Conservation (phyloP, 1,140 invertebrate genomes). For the Pseudomyrmex cubaensis region DNA sequence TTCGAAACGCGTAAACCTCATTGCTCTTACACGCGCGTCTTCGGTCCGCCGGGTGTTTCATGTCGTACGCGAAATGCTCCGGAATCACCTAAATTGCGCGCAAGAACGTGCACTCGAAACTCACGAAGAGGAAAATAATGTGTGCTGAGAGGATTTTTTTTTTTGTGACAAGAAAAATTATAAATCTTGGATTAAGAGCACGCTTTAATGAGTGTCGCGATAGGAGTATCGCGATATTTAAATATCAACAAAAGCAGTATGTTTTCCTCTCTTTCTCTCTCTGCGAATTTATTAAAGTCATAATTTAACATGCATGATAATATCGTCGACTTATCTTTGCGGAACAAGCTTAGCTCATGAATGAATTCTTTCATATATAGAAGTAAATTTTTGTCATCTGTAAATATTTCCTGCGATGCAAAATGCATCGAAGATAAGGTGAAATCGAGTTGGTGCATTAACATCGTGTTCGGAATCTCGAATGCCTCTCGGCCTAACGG, state of each 20-base stretch:
- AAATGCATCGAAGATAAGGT: constrained; percentile 16
- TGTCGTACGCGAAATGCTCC: constrained; percentile 12
- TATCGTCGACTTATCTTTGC: constrained; percentile 3
- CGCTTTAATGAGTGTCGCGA: neutral
- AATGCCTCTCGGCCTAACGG: constrained; percentile 43
- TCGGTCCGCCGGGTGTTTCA: constrained; percentile 11
- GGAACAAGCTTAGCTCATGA: neutral
- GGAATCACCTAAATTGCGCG: constrained; percentile 37
- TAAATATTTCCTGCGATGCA: neutral
- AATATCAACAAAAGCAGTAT: neutral
- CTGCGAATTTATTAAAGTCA: too few relatives aligned
- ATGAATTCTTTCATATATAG: neutral
- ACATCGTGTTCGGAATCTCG: constrained; percentile 31
- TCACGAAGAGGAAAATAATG: neutral
- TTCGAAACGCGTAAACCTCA: constrained; percentile 39
- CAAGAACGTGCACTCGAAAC: neutral
- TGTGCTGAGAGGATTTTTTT: neutral
- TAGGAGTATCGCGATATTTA: neutral
- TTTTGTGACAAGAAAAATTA: neutral
- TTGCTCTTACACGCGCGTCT: constrained; percentile 42
- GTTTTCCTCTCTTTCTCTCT: neutral
- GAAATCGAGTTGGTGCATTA: constrained; percentile 31
- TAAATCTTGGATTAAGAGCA: neutral
- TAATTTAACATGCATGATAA: neutral
- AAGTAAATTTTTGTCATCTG: constrained; percentile 13